Evolutionary conservation across 2,797 vertebrate species (phyloP).

Genomic region (Lemur catta): DNA sequence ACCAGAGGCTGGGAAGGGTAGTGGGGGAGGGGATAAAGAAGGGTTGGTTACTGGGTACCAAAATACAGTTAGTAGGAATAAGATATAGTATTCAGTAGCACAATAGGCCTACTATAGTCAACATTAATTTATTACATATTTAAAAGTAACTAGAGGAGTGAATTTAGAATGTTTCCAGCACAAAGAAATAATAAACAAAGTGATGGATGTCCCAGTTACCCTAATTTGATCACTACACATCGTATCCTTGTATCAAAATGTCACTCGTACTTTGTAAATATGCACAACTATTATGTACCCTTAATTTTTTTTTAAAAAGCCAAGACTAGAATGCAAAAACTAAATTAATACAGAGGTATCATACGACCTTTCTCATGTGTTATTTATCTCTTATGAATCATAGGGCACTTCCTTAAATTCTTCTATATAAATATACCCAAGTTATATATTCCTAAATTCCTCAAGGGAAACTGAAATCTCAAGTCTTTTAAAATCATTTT

Average conservation of each 20-base stretch:
- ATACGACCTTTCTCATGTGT: not conserved
- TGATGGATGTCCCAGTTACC: not conserved
- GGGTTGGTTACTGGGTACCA: not conserved
- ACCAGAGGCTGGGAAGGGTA: not conserved
- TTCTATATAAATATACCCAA: not conserved
- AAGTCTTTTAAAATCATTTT: not conserved
- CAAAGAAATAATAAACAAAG: not conserved
- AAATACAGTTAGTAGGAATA: not conserved
- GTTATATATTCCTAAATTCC: not conserved
- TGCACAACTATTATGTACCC: not conserved
- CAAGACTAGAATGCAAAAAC: conserved; percentile 15
- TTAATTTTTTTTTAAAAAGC: not conserved
- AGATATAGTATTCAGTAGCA: not conserved
- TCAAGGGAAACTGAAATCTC: not conserved
- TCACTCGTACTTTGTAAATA: not conserved
- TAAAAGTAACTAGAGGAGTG: not conserved
- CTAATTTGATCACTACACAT: not conserved
- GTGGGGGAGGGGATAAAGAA: not conserved
- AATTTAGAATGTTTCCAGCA: too few species aligned
- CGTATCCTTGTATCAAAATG: not conserved
- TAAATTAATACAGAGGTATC: not conserved
- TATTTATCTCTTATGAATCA: not conserved
- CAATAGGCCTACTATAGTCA: not conserved
- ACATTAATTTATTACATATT: not conserved
- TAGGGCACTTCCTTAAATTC: not conserved